These are phyloP conservation scores for Eidolon helvum DNA, from an alignment of 2,113 vertebrate species.

Conservation along the genomic window DNA sequence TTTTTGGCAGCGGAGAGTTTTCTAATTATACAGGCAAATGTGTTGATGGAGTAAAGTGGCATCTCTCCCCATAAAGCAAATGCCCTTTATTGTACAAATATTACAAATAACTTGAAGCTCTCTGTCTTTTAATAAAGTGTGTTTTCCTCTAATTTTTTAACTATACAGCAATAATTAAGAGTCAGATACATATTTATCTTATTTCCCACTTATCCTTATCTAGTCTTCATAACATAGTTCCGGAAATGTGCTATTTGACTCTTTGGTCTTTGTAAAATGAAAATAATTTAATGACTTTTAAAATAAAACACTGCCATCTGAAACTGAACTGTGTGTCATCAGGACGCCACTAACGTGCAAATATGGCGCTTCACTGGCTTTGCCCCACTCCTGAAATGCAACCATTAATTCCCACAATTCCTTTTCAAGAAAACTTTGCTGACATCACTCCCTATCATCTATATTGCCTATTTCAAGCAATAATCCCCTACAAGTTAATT, in stretches of 20 bases:
- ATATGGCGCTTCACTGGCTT: background rate
- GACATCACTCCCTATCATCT: background rate
- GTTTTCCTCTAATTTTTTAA: background rate
- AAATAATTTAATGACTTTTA: background rate
- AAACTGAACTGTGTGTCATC: background rate
- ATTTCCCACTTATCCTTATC: background rate
- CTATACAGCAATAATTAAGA: background rate
- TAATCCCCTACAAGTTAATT: background rate
- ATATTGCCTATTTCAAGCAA: background rate
- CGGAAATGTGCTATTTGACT: background rate
- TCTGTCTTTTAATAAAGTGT: background rate
- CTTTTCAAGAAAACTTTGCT: background rate
- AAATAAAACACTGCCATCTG: background rate
- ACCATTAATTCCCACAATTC: background rate
- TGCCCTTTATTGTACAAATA: background rate
- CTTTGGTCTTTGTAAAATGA: constrained; percentile 1
- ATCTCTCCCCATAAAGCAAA: background rate
- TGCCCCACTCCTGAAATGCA: background rate
- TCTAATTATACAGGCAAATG: background rate
- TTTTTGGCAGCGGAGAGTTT: background rate
- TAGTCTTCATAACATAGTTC: background rate
- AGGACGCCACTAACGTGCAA: background rate
- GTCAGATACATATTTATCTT: background rate
- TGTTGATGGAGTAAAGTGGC: background rate
- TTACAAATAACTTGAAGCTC: background rate